Evolutionary conservation across 2,113 vertebrate genomes (phyloP).

Genomic region (Cyphomyrus discorhynchus): DNA sequence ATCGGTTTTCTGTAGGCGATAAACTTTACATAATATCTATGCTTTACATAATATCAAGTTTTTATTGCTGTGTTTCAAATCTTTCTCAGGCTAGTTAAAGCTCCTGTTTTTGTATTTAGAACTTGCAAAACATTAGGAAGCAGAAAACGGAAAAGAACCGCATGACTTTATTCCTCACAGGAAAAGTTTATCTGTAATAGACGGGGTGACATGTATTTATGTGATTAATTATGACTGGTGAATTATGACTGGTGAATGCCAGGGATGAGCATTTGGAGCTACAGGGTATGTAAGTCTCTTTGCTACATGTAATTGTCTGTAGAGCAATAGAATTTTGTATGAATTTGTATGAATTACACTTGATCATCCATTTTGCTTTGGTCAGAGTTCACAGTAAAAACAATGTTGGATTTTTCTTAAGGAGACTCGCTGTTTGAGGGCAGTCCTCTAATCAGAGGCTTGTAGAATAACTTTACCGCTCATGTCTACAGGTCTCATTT

Average conservation of each 20-base stretch:
- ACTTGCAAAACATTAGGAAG: not conserved
- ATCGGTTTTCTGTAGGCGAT: not conserved
- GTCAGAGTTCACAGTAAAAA: not conserved
- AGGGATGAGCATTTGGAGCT: not conserved
- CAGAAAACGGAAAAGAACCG: not conserved
- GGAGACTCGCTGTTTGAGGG: not conserved
- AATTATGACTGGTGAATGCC: not conserved
- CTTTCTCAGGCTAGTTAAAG: not conserved
- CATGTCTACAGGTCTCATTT: not conserved
- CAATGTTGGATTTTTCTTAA: not conserved
- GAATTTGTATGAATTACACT: not conserved
- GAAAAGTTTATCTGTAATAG: not conserved
- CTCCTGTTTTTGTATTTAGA: not conserved
- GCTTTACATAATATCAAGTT: too few species aligned
- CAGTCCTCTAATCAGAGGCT: not conserved
- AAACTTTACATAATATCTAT: not conserved
- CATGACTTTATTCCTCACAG: not conserved
- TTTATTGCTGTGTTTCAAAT: not conserved
- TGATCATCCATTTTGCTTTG: not conserved
- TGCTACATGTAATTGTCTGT: not conserved
- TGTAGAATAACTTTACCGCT: not conserved
- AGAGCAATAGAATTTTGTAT: not conserved
- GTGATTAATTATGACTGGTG: not conserved
- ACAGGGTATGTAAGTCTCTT: not conserved
- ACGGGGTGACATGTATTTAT: not conserved